Base-by-base conservation (phyloP, 2,797 vertebrate species). In the Zalophus californianus region DNA sequence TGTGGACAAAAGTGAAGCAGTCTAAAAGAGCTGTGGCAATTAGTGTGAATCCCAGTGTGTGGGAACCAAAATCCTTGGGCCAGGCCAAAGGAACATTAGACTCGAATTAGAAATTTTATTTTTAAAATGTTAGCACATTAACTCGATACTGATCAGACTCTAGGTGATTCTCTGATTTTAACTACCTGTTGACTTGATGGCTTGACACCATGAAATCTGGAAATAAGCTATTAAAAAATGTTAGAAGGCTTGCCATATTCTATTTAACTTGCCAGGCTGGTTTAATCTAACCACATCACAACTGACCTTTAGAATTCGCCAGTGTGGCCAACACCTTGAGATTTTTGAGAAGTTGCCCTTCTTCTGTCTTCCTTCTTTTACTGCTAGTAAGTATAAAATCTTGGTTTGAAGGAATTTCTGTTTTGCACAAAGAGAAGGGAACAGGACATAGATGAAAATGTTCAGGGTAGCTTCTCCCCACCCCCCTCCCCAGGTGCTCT, bases 191-290 rank as follows among this genome's bases (percentile, higher is more conserved):
- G 56, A 21, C 41, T 70, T 77, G 75, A 78, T 84, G 13, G 38
- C 70, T 35, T 66, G 50, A 84, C 23, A 78, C 68, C 14, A 41
- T 7, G 70, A 86, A 66, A 54, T 86, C 70, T 94, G 77, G 78
- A 97, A 96, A 44, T 41, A 56, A 68, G 21, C 68, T 88, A 25
- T 92, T 96, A 75, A 64, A 60, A 85, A 86, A 87, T 23, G 41
- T 94, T 73, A 52, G 12, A 86, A 78, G 58, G 23, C 32, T 80
- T 68, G 20, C 23, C 58, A 13, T 70, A 8, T 73, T 73, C 70
- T 87, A 15, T 80, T 89, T 86, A 91, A 85, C 66, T 93, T 82
- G 18, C 44, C n/a, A n/a, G 27, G 10, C 56, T 90, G 54, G 8
- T 88, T 91, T 92, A 91, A 83, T 92, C 27, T 86, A 75, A 84